Percentiles rank a stretch among this genome's conserved stretches.
These are phyloP conservation scores for Vultur gryphus DNA, from an alignment of 2,797 vertebrate genomes.

Conservation along the genomic window DNA sequence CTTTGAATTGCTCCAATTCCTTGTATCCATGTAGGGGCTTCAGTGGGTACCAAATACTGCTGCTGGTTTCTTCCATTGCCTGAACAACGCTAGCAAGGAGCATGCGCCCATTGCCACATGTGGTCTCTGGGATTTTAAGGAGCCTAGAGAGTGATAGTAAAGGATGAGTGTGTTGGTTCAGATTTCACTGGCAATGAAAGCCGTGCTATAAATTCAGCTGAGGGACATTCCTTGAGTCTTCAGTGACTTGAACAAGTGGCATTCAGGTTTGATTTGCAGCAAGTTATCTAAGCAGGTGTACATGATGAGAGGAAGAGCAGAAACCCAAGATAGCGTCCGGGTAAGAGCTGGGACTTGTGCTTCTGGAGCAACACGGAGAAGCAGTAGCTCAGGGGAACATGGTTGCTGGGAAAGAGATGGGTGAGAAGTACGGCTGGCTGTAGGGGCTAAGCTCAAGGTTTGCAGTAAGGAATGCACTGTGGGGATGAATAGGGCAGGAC, in stretches of 20 bases:
- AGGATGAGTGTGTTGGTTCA: background rate
- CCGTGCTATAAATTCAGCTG: background rate
- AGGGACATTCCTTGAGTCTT: background rate
- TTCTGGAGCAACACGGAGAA: background rate
- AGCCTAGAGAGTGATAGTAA: background rate
- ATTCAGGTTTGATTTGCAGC: background rate
- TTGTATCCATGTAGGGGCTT: background rate
- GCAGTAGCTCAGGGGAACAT: background rate
- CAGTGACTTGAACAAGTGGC: background rate
- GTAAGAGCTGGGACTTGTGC: background rate
- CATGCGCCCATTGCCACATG: accelerated
- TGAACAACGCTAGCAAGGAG: background rate
- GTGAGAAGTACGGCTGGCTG: background rate
- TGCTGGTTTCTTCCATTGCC: background rate
- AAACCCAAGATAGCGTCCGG: background rate
- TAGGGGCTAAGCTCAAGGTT: background rate
- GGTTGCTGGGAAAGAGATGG: background rate
- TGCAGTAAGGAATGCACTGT: background rate
- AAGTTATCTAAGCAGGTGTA: background rate
- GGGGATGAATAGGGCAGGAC: background rate
- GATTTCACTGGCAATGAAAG: background rate
- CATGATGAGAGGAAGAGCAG: background rate
- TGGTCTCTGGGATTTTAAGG: background rate
- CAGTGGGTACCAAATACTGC: background rate
- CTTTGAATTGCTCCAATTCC: background rate